Percentiles rank a stretch among this genome's conserved stretches.
These are phyloP conservation scores for Meloidogyne floridensis DNA, from an alignment of 1,140 invertebrate genomes.

Conservation along the genomic window DNA sequence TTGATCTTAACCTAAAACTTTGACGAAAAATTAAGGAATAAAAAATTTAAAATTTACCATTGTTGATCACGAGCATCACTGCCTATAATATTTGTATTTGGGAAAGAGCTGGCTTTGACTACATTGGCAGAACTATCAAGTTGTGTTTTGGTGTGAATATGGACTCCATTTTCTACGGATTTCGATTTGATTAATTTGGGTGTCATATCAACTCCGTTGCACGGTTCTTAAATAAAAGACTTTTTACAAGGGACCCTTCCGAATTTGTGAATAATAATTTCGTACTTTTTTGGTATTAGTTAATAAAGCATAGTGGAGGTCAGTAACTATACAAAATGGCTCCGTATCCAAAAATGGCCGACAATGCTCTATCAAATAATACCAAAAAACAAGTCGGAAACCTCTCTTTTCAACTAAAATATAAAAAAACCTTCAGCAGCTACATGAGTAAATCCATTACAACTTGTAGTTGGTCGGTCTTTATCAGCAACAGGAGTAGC, in stretches of 20 bases:
- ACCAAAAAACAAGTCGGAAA: too few relatives aligned
- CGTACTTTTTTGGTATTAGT: too few relatives aligned
- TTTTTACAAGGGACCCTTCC: too few relatives aligned
- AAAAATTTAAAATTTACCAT: background rate
- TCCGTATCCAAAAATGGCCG: too few relatives aligned
- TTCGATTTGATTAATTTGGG: background rate
- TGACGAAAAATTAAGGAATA: background rate
- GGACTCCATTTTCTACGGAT: background rate
- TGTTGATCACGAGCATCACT: background rate
- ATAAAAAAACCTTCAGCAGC: background rate
- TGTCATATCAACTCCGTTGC: background rate
- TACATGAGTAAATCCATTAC: background rate
- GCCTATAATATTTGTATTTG: background rate
- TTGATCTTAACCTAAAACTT: background rate
- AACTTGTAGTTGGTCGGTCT: background rate
- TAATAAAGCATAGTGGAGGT: too few relatives aligned
- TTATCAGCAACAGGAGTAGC: background rate
- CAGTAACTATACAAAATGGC: too few relatives aligned
- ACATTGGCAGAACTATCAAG: background rate
- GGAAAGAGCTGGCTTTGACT: background rate
- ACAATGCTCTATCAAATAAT: too few relatives aligned
- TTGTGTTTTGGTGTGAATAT: background rate
- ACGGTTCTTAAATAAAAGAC: background rate
- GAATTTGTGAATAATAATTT: too few relatives aligned
- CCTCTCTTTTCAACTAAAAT: too few relatives aligned